Base-by-base conservation (phyloP, 2,113 vertebrate species). In the Chelonoidis abingdonii region DNA sequence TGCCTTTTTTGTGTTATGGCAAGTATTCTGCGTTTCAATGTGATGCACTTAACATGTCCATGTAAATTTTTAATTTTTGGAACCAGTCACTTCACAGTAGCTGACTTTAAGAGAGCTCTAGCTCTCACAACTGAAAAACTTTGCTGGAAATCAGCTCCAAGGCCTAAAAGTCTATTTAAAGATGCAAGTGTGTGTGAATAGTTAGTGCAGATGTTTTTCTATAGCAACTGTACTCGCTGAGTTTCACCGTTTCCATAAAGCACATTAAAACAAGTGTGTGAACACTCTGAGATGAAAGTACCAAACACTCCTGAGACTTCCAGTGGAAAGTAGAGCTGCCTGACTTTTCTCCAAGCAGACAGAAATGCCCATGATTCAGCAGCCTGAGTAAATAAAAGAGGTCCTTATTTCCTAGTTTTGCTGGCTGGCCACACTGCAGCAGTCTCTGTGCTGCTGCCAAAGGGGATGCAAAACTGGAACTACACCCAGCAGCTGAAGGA, bases 301-400 rank as follows among this genome's bases (percentile, higher is more conserved):
- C 96, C 97, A 93, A 98, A 97, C 95, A 98, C 98, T 99, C 98
- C 97, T 97, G 98, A 98, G 98, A 97, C 95, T 98, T 98, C 95
- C 97, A 98, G 97, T 98, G 98, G 98, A 98, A 98, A 98, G 98
- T 96, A 98, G 98, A 98, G 98, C 98, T 98, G 98, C 98, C 98
- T 99, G 98, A 98, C 97, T 98, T 98, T 98, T 98, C 98, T 99
- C 99, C 99, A 99, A 98, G 99, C 99, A 99, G 99, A 99, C 99
- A 99, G 99, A 99, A 99, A 99, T 99, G 99, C 98, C 99, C 99
- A 98, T 99, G 99, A 99, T 99, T 99, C 98, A 98, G 99, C 99
- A 99, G 99, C 99, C 99, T 99, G 99, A 99, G 99, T 99, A 99
- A 99, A 99, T 99, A 99, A 99, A 99, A 99, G 99, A 98, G 98